phyloP scores from a whole-genome alignment of 1,140 invertebrate genomes.

The Sarcophaga bullata region DNA sequence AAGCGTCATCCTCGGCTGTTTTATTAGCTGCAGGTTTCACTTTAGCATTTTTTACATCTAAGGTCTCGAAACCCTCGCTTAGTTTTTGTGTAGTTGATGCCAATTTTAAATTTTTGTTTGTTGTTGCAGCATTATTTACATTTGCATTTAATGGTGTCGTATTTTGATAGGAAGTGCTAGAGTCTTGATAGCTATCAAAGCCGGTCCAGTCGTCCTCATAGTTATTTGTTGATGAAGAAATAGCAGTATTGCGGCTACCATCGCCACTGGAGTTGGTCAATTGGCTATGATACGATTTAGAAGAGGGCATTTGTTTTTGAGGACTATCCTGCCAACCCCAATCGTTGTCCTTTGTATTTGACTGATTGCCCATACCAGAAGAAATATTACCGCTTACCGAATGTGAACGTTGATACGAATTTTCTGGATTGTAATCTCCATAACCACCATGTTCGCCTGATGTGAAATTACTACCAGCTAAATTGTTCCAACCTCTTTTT shows the following conservation, averaged over 20 bases:
- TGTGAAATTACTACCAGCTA: slow-evolving; percentile 70
- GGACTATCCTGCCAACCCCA: slow-evolving; percentile 61
- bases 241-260: slow-evolving; percentile 25
- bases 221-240: slow-evolving; percentile 41
- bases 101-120: slow-evolving; percentile 55
- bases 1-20: slow-evolving; percentile 69
- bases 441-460: slow-evolving; percentile 57
- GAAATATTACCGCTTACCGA: slow-evolving; percentile 58
- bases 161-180: slow-evolving; percentile 61
- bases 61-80: slow-evolving; percentile 67
- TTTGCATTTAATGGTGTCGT: slow-evolving; percentile 49
- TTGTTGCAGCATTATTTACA: slow-evolving; percentile 18
- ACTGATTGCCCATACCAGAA: slow-evolving; percentile 56
- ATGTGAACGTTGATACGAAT: slow-evolving; percentile 60
- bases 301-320: slow-evolving; percentile 56
- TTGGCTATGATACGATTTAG: slow-evolving; percentile 60
- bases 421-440: slow-evolving; percentile 52
- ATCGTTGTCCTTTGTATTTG: slow-evolving; percentile 57
- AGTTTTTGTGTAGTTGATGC: slow-evolving; percentile 58
- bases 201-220: slow-evolving; percentile 58
- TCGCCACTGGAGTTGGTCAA: slow-evolving; percentile 45
- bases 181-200: slow-evolving; percentile 55
- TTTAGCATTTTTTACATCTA: slow-evolving; percentile 66
- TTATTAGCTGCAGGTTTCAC: slow-evolving; percentile 57
- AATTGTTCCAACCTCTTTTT: slow-evolving; percentile 76